Percentiles rank a stretch among this genome's conserved stretches.
Evolutionary conservation across 2,113 vertebrate genomes (phyloP).

Genomic region (Felis catus): F.catus_Fca126_mat1.0 CM031420.1:75876001-75876500

Average conservation of each 20-base stretch:
- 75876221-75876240: neutral
- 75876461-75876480: neutral
- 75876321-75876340: neutral
- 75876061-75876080: neutral
- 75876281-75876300: neutral
- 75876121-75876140: neutral
- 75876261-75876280: neutral
- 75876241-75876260: accelerated
- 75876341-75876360: neutral
- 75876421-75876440: neutral
- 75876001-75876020: neutral
- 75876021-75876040: neutral
- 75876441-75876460: neutral
- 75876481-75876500: neutral
- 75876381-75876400: neutral
- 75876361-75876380: neutral
- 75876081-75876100: neutral
- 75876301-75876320: neutral
- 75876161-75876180: neutral
- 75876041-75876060: neutral
- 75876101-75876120: neutral
- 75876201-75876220: neutral
- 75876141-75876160: neutral
- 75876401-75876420: neutral
- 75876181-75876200: neutral